A percentile compares a stretch with the other conserved stretches of the same genome.
Conservation (phyloP, 2,113 vertebrate species). For the Brachypteracias leptosomus region DNA sequence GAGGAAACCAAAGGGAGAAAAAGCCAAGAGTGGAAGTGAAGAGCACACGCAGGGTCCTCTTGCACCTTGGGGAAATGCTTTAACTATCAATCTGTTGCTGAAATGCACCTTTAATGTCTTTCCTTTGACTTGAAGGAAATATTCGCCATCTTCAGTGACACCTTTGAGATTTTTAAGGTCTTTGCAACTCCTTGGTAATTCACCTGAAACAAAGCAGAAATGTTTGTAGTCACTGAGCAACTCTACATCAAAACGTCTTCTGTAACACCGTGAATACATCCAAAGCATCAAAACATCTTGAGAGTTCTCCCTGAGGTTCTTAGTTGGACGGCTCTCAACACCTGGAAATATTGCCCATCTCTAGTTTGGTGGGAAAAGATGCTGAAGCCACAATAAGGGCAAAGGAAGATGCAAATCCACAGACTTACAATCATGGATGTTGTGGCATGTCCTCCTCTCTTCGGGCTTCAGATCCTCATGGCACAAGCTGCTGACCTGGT, state of each 20-base stretch:
- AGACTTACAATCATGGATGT: conserved; percentile 85
- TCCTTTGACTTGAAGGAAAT: conserved; percentile 85
- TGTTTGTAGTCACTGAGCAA: neutral
- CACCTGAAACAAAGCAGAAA: conserved; percentile 75
- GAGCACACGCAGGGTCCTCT: neutral
- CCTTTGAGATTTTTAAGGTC: conserved; percentile 77
- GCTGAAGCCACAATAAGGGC: neutral
- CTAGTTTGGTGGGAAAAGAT: neutral
- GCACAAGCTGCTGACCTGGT: conserved; percentile 79
- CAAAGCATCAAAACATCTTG: neutral
- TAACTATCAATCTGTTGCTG: neutral
- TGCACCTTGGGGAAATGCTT: neutral
- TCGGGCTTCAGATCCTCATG: conserved; percentile 76
- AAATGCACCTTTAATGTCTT: conserved; percentile 83
- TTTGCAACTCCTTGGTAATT: conserved; percentile 85
- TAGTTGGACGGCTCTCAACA: neutral
- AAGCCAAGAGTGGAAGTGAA: neutral
- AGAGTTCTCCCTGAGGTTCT: neutral
- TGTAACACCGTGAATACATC: neutral
- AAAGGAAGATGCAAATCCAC: neutral
- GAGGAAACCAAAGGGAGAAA: neutral
- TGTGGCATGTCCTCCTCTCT: conserved; percentile 81
- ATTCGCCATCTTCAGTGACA: conserved; percentile 81
- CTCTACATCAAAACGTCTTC: neutral
- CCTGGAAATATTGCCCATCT: neutral